Conservation (phyloP, 37 sponge, comb jelly and placozoan species). For the Hexactinellida sp. region DNA sequence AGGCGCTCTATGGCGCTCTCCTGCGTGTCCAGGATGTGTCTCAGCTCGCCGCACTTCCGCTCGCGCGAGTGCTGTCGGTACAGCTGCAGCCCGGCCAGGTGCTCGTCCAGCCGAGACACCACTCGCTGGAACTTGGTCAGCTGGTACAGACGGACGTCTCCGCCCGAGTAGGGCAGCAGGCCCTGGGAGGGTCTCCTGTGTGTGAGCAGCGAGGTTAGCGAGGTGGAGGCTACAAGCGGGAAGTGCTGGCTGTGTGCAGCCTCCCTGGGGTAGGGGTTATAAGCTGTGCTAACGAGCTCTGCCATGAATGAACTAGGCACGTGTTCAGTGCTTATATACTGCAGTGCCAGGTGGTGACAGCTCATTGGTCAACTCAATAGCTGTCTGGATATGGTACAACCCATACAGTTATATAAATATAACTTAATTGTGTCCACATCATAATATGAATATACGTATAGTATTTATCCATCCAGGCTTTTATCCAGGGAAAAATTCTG, state of each 20-base stretch:
- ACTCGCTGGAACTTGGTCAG: not conserved
- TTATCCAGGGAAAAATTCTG: no score
- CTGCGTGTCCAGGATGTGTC: not conserved
- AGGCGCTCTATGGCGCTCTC: not conserved
- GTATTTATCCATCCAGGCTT: no score
- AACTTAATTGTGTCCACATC: no score
- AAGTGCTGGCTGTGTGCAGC: not conserved
- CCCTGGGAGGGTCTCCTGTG: not conserved
- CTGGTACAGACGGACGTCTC: not conserved
- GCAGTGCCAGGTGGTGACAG: no score
- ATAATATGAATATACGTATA: no score
- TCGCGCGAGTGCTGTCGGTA: not conserved
- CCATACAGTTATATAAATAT: no score
- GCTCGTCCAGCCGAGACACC: not conserved
- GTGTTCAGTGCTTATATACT: no score
- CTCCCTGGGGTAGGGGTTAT: no score
- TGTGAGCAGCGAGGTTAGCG: not conserved
- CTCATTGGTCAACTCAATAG: no score
- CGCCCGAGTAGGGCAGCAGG: not conserved
- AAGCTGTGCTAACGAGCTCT: no score
- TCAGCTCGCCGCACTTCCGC: not conserved
- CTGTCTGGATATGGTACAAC: no score
- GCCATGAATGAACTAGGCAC: no score
- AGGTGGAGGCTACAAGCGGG: not conserved
- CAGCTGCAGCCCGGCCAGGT: not conserved